A percentile compares a stretch with the other conserved stretches of the same genome.
Conservation (phyloP, 1,140 invertebrate species). For the Pectinophora gossypiella region DNA sequence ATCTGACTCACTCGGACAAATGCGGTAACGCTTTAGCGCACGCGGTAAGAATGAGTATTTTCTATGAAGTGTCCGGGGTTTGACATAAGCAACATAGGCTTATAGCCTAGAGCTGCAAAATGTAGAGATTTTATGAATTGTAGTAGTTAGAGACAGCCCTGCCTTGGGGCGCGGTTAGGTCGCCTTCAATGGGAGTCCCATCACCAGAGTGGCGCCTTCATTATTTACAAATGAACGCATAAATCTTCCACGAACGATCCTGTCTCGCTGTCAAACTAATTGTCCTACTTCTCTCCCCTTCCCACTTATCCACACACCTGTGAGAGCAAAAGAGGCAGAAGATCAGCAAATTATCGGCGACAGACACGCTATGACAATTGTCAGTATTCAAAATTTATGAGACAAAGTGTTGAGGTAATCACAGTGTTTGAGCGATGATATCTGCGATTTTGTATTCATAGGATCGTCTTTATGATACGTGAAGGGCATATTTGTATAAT, state of each 20-base stretch:
- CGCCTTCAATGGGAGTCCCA: slow-evolving; percentile 49
- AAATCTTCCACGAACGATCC: slow-evolving; percentile 50
- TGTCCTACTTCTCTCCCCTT: slow-evolving; percentile 27
- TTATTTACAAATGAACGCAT: slow-evolving; percentile 67
- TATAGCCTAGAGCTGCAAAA: too few relatives aligned
- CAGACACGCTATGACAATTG: slow-evolving; percentile 14
- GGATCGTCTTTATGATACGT: neutral
- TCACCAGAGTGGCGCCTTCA: slow-evolving; percentile 62
- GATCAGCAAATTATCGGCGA: slow-evolving; percentile 10
- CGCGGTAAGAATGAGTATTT: too few relatives aligned
- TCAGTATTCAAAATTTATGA: slow-evolving; percentile 22
- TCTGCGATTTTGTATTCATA: neutral
- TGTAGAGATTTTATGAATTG: too few relatives aligned
- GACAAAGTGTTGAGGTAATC: slow-evolving; percentile 31
- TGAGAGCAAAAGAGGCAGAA: slow-evolving; percentile 9
- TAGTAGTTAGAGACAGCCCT: slow-evolving; percentile 20
- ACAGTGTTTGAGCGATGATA: slow-evolving; percentile 16
- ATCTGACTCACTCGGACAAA: too few relatives aligned
- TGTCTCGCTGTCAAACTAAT: slow-evolving; percentile 31
- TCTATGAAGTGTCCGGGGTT: too few relatives aligned
- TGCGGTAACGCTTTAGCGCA: too few relatives aligned
- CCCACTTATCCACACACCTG: neutral
- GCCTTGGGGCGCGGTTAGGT: slow-evolving; percentile 34
- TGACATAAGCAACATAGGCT: too few relatives aligned
- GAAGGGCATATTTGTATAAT: neutral